Evolutionary conservation across 2,113 vertebrate species (phyloP).

Genomic region (Nothobranchius kuhntae): DNA sequence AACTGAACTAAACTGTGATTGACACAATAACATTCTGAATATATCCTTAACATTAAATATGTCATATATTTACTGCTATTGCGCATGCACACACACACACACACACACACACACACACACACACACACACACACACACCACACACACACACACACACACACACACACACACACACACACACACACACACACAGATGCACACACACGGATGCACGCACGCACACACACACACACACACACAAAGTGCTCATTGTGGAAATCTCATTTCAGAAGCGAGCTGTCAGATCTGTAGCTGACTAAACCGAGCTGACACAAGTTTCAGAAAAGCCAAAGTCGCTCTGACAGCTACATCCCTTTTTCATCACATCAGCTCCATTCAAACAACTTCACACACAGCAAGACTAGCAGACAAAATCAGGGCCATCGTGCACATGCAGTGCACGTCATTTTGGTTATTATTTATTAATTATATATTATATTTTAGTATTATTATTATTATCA

Average conservation of each 20-base stretch:
- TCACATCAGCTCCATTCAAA: constrained; percentile 32
- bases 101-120: background rate
- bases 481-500: too few relatives aligned
- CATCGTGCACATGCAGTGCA: background rate
- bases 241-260: constrained; percentile 11
- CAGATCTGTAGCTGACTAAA: constrained; percentile 26
- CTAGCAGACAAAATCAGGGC: constrained; percentile 4
- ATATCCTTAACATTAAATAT: background rate
- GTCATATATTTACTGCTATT: background rate
- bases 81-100: background rate
- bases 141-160: background rate
- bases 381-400: constrained; percentile 1
- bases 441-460: background rate
- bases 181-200: background rate
- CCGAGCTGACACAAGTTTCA: constrained; percentile 28
- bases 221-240: background rate
- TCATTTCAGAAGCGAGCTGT: constrained; percentile 36
- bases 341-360: constrained; percentile 35
- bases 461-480: too few relatives aligned
- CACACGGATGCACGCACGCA: background rate
- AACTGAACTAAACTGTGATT: background rate
- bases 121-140: background rate
- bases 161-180: background rate
- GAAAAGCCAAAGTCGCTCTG: constrained; percentile 34
- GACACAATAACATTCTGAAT: constrained; percentile 2